Evolutionary conservation across 1,140 invertebrate species (phyloP).

Genomic region (Plodia interpunctella): DNA sequence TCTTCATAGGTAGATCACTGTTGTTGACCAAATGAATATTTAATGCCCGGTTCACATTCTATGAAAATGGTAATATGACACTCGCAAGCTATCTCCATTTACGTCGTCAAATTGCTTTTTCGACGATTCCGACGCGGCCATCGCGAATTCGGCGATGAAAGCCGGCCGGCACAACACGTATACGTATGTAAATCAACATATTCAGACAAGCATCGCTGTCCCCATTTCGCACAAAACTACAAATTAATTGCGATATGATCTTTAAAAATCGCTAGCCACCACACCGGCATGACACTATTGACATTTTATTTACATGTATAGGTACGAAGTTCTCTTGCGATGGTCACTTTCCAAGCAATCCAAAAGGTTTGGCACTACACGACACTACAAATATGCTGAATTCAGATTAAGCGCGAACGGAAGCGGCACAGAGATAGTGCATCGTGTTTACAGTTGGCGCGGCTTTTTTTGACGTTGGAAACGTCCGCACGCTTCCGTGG

Average conservation of each 20-base stretch:
- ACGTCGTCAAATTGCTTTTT: constrained; percentile 34
- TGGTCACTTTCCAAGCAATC: constrained; percentile 42
- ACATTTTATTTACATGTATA: constrained; percentile 62
- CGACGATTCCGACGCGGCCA: constrained; percentile 34
- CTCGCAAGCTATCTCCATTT: constrained; percentile 36
- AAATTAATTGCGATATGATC: constrained; percentile 54
- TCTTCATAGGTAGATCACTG: constrained; percentile 16
- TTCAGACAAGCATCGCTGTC: constrained; percentile 21
- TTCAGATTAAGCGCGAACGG: constrained; percentile 44
- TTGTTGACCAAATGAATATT: constrained; percentile 37
- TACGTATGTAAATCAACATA: constrained; percentile 12
- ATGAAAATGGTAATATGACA: constrained; percentile 49
- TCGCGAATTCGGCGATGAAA: constrained; percentile 26
- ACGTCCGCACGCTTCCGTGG: constrained; percentile 43
- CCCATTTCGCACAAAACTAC: constrained; percentile 52
- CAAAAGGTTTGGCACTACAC: constrained; percentile 65
- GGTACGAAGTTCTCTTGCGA: constrained; percentile 38
- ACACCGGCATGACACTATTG: constrained; percentile 47
- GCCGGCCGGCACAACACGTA: constrained; percentile 36
- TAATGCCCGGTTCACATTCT: constrained; percentile 47
- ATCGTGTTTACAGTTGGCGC: constrained; percentile 71
- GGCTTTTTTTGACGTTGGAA: constrained; percentile 36
- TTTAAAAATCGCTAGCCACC: constrained; percentile 33
- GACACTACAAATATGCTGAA: constrained; percentile 37
- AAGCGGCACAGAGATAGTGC: constrained; percentile 57